Evolutionary conservation across 2,888 invertebrate genomes (phyloP).

Genomic region (Litoditis marina): DNA sequence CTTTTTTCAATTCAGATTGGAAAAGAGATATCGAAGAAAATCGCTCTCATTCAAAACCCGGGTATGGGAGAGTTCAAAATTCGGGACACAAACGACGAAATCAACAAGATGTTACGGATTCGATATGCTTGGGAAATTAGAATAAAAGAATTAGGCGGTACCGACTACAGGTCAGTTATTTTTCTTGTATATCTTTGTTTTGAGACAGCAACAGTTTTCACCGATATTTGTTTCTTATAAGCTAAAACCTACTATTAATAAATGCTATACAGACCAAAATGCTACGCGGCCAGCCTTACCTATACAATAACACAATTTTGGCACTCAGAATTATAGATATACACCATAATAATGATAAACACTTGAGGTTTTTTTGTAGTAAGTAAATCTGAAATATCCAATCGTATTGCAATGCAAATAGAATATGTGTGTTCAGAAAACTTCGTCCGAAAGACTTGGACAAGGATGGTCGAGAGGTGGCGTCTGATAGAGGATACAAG

Average conservation of each 20-base stretch:
- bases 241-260: too few relatives aligned
- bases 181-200: slow-evolving; percentile 5
- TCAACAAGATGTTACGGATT: slow-evolving; percentile 91
- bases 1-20: slow-evolving; percentile 73
- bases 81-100: slow-evolving; percentile 96
- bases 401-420: neutral
- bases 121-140: slow-evolving; percentile 83
- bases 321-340: too few relatives aligned
- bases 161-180: slow-evolving; percentile 69
- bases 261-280: too few relatives aligned
- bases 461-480: slow-evolving; percentile 92
- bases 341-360: too few relatives aligned
- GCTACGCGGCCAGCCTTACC: too few relatives aligned
- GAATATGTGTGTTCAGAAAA: slow-evolving; percentile 46
- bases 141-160: slow-evolving; percentile 89
- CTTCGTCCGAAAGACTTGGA: slow-evolving; percentile 69
- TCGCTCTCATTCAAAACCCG: slow-evolving; percentile 87
- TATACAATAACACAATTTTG: too few relatives aligned
- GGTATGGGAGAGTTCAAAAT: slow-evolving; percentile 98
- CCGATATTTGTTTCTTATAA: too few relatives aligned
- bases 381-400: neutral
- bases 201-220: neutral
- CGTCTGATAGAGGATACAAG: slow-evolving; percentile 95
- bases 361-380: too few relatives aligned
- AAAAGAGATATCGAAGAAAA: slow-evolving; percentile 93